Conservation (phyloP, 2,888 invertebrate genomes). For the Drosophila robusta region DNA sequence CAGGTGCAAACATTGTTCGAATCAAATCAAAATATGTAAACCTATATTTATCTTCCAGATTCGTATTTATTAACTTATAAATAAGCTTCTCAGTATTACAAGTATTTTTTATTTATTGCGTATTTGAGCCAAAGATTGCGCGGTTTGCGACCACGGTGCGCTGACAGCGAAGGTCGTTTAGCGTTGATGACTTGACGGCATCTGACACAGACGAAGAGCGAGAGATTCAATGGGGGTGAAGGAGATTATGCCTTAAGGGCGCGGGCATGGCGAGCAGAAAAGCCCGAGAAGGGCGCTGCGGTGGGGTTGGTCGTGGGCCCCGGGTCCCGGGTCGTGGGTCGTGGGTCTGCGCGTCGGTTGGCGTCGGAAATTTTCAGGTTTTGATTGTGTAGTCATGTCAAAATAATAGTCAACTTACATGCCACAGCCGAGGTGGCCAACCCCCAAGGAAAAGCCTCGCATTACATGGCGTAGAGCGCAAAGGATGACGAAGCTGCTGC, state of each 20-base stretch:
- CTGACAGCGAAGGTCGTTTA: constrained; percentile 78
- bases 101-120: neutral
- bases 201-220: constrained; percentile 55
- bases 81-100: too few relatives aligned
- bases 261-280: neutral
- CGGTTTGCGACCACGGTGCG: constrained; percentile 59
- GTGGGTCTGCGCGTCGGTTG: constrained; percentile 31
- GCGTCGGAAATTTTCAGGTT: constrained; percentile 79
- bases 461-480: constrained; percentile 49
- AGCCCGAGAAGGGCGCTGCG: neutral
- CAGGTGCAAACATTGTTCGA: too few relatives aligned
- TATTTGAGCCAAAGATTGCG: neutral
- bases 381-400: constrained; percentile 83
- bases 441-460: constrained; percentile 50
- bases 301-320: neutral
- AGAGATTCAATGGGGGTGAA: constrained; percentile 32
- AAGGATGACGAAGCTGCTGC: constrained; percentile 64
- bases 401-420: constrained; percentile 83
- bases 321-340: neutral
- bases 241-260: constrained; percentile 57
- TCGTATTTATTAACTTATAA: too few relatives aligned
- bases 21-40: too few relatives aligned
- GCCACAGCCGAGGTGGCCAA: constrained; percentile 70
- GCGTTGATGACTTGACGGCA: constrained; percentile 72
- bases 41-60: too few relatives aligned